Evolutionary conservation across 2,888 invertebrate genomes (phyloP), one percentile per base, ranked within the genome.

Genomic region (Brenthis daphne): DNA sequence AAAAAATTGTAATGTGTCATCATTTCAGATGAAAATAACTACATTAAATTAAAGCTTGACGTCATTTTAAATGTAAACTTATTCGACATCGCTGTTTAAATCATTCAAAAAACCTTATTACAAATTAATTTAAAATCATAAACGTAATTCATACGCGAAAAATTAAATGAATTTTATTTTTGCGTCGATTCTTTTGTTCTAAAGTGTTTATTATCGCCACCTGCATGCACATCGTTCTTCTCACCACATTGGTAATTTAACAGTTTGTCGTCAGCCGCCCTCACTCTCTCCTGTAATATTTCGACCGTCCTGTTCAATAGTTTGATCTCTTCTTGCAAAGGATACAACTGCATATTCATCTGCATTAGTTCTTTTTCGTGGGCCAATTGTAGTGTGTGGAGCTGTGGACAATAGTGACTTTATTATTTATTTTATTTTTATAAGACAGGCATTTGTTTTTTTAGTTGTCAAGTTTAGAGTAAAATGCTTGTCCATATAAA

Each of bases 361-460:
- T 95, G 94, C 82, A 94, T 92, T 60, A 96, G 83, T 82, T 96
- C 96, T 72, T 95, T 94, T 81, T 96, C 96, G 79, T 96, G 96
- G 3, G 96, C 95, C 76, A 95, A 89, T 88, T 96, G 96, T 6
- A 96, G 93, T 11, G 96, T 96, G 85, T 96, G 96, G 53, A 97
- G 89, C 95, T 97, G 91, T 61, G 93, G 69, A 64, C 53, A 56
- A 67, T 56, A 67, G 57, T n/a, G 16, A n/a, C 48, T 54, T 29
- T 8, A 47, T 14, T 57, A 3, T 37, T 20, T 43, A 14, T 33
- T n/a, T 29, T 33, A 47, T 33, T 63, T 14, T 24, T 8, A 56
- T 56, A n/a, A 56, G 8, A 48, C 12, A n/a, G 29, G 29, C 20
- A 20, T 20, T 47, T 3, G 13, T 57, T 29, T 24, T 24, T 24